Conservation (phyloP, 2,113 vertebrate species). For the Regulus satrapa region DNA sequence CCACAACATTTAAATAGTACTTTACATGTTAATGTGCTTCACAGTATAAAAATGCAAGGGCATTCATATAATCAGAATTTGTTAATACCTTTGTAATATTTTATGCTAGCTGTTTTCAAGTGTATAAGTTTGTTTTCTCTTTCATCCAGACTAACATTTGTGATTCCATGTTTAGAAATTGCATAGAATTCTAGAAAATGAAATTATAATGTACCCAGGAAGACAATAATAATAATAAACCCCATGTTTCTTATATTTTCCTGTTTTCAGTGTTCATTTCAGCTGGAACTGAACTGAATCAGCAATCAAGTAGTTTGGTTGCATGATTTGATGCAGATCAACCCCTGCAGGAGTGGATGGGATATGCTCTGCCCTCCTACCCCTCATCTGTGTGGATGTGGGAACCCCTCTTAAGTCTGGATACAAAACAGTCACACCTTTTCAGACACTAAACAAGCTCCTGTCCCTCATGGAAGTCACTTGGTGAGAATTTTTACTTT, state of each 20-base stretch:
- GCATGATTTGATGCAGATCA: background rate
- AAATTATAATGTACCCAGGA: background rate
- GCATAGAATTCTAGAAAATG: background rate
- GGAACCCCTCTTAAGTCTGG: background rate
- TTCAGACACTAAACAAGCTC: background rate
- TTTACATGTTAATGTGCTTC: background rate
- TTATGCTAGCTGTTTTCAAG: background rate
- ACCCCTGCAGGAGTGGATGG: background rate
- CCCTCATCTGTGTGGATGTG: rapidly evolving
- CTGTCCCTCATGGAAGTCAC: background rate
- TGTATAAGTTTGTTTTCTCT: background rate
- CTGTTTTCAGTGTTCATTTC: background rate
- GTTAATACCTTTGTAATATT: background rate
- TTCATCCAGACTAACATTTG: background rate
- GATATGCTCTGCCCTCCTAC: background rate
- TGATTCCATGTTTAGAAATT: background rate
- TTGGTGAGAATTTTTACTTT: background rate
- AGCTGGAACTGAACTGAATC: background rate
- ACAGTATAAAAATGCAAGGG: background rate
- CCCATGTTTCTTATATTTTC: background rate
- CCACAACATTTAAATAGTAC: background rate
- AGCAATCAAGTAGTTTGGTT: background rate
- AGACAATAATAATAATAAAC: background rate
- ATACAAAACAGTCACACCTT: background rate
- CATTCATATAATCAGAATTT: background rate